Evolutionary conservation across 2,113 vertebrate genomes (phyloP).

Genomic region (Eubucco bourcierii): DNA sequence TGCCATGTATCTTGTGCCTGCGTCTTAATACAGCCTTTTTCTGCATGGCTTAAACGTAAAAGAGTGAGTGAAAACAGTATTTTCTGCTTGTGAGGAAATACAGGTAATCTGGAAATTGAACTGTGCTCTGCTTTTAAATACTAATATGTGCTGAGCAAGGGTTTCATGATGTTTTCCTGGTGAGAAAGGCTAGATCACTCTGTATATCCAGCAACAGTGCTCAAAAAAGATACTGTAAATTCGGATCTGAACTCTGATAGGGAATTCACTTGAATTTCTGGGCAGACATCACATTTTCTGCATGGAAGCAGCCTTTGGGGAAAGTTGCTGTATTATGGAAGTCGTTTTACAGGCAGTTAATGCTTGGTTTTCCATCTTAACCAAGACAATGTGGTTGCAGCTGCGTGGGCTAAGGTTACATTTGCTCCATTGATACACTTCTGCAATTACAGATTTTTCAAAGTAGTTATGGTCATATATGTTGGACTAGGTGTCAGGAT

Average conservation of each 20-base stretch:
- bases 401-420: neutral
- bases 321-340: neutral
- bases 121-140: neutral
- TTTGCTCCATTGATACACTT: neutral
- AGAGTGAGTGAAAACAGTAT: neutral
- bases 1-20: accelerated
- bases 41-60: neutral
- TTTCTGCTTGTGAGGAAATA: neutral
- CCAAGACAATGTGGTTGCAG: neutral
- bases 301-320: neutral
- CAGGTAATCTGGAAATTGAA: neutral
- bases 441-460: neutral
- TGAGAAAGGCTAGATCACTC: neutral
- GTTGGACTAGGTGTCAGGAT: slow-evolving; percentile 24
- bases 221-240: neutral
- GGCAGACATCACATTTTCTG: neutral
- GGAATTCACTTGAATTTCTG: neutral
- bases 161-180: accelerated
- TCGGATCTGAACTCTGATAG: neutral
- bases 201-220: neutral
- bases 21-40: neutral
- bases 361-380: neutral
- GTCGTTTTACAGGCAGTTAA: neutral
- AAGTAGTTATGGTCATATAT: neutral
- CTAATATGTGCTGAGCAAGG: neutral